A percentile compares a stretch with the other conserved stretches of the same genome.
Evolutionary conservation across 2,888 invertebrate genomes (phyloP).

Genomic region (Mythimna loreyi): DNA sequence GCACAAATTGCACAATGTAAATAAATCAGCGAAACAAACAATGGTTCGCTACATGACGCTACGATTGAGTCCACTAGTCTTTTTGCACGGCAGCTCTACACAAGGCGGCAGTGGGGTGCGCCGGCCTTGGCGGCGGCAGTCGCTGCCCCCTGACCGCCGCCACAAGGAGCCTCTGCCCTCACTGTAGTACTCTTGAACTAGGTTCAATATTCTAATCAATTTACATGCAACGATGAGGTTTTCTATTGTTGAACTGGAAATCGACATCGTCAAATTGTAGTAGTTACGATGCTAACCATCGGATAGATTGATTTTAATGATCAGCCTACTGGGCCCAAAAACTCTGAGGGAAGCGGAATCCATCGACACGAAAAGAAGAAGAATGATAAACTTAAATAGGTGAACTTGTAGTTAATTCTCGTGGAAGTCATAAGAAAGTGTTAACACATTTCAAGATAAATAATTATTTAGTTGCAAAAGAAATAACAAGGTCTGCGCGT

Average conservation of each 20-base stretch:
- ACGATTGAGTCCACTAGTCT: conserved; percentile 18
- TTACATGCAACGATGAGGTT: neutral
- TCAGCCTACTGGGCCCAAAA: too few relatives aligned
- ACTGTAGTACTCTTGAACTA: neutral
- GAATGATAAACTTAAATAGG: neutral
- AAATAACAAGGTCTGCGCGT: conserved; percentile 5
- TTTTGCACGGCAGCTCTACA: conserved; percentile 23
- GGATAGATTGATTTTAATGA: neutral
- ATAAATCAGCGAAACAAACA: neutral
- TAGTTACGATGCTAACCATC: neutral
- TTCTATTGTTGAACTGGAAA: neutral
- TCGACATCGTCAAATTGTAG: neutral
- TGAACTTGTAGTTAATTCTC: neutral
- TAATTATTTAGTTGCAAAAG: neutral
- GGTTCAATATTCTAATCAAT: conserved; percentile 3
- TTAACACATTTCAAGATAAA: conserved; percentile 1
- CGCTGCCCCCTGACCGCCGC: conserved; percentile 30
- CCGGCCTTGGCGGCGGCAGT: conserved; percentile 48
- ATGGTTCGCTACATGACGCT: conserved; percentile 4
- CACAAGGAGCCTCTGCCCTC: neutral
- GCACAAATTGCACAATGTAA: neutral
- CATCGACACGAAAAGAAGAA: too few relatives aligned
- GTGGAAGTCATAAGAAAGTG: neutral
- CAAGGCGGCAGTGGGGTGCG: conserved; percentile 24
- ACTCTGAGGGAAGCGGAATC: too few relatives aligned